phyloP scores from a whole-genome alignment of 2,797 vertebrate species.

The Sebastes diploproa region DNA sequence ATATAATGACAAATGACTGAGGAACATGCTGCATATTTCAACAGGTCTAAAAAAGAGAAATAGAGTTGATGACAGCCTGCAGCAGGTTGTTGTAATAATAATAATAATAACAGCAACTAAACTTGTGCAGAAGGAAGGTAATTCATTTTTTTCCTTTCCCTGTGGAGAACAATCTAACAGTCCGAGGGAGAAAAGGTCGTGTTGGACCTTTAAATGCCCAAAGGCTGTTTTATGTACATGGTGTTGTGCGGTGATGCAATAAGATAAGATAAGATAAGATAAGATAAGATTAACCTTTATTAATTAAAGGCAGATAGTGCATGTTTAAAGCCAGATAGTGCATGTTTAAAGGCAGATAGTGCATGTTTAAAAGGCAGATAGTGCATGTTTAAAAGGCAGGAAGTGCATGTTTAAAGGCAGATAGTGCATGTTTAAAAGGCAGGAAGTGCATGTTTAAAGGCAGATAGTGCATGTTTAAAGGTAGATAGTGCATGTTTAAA shows the following conservation, averaged over 20 bases:
- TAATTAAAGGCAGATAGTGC: too few relatives aligned
- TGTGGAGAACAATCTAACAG: not conserved
- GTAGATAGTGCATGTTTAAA: too few relatives aligned
- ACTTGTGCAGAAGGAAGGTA: not conserved
- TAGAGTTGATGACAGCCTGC: not conserved
- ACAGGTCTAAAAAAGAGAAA: constrained; percentile 27
- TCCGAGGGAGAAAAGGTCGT: constrained; percentile 16
- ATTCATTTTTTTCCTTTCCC: not conserved
- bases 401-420: too few relatives aligned
- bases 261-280: not conserved
- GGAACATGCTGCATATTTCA: constrained; percentile 35
- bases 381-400: too few relatives aligned
- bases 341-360: too few relatives aligned
- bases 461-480: too few relatives aligned
- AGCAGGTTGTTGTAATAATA: not conserved
- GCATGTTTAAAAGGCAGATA: too few relatives aligned
- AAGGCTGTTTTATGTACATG: not conserved
- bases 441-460: too few relatives aligned
- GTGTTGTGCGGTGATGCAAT: constrained; percentile 6
- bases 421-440: too few relatives aligned
- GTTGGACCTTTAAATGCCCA: not conserved
- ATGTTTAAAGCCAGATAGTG: too few relatives aligned
- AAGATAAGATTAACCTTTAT: too few relatives aligned
- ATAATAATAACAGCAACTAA: not conserved
- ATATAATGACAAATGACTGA: constrained; percentile 8